A percentile compares a stretch with the other conserved stretches of the same genome.
phyloP scores from a whole-genome alignment of 37 sponge, comb jelly and placozoan species.

The Diacarnus erythraeanus region DNA sequence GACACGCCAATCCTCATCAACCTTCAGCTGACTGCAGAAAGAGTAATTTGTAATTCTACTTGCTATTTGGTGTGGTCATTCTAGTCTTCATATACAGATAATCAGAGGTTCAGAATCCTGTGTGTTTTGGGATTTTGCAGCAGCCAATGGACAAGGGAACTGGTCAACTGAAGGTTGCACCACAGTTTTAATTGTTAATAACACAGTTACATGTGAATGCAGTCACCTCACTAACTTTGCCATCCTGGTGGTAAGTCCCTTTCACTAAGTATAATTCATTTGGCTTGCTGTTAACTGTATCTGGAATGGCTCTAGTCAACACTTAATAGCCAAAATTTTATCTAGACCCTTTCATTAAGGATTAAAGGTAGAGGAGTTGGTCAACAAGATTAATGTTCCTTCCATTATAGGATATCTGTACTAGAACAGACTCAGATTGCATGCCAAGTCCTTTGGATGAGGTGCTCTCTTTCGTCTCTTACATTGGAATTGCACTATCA shows the following conservation, averaged over 20 bases:
- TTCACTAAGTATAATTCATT: not conserved
- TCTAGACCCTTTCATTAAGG: too few relatives aligned
- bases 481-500: constrained; percentile 42
- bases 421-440: not conserved
- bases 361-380: too few relatives aligned
- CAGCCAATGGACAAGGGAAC: constrained; percentile 22
- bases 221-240: constrained; percentile 62
- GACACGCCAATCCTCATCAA: not conserved
- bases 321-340: too few relatives aligned
- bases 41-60: not conserved
- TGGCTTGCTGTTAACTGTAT: not conserved
- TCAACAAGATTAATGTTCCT: too few relatives aligned
- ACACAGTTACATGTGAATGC: constrained; percentile 23
- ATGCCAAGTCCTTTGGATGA: not conserved
- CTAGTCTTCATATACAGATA: not conserved
- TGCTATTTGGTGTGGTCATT: not conserved
- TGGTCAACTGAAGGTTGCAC: constrained; percentile 44
- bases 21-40: not conserved
- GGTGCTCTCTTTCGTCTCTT: constrained; percentile 29
- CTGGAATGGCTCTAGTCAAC: not conserved
- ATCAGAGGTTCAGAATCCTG: not conserved
- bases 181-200: not conserved
- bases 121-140: constrained; percentile 17
- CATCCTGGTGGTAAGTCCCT: constrained; percentile 41
- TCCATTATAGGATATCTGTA: constrained; percentile 34